Evolutionary conservation across 2,113 vertebrate species (phyloP).

Genomic region (Odobenus rosmarus): DNA sequence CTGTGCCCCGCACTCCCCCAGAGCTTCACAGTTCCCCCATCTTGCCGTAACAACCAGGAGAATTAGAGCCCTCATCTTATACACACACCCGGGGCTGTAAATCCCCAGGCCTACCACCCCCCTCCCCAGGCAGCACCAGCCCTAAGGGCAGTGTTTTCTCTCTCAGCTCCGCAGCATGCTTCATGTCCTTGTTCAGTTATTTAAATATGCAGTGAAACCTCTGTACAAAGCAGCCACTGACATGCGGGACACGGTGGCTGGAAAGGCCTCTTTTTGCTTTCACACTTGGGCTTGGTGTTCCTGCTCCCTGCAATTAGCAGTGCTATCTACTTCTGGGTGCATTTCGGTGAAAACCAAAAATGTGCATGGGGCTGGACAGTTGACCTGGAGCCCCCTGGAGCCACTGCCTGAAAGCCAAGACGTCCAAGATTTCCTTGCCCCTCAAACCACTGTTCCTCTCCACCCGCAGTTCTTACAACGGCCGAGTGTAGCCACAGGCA

Average conservation of each 20-base stretch:
- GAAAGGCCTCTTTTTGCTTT: not conserved
- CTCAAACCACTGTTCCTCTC: not conserved
- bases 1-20: conserved; percentile 34
- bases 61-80: conserved; percentile 84
- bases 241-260: not conserved
- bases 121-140: not conserved
- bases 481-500: not conserved
- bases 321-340: not conserved
- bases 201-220: conserved; percentile 68
- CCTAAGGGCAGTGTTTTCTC: conserved; percentile 38
- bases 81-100: conserved; percentile 79
- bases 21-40: conserved; percentile 69
- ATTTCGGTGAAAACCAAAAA: not conserved
- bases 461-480: not conserved
- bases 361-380: not conserved
- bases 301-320: not conserved
- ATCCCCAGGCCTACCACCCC: conserved; percentile 66
- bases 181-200: conserved; percentile 71
- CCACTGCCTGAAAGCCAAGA: not conserved
- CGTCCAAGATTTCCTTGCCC: not conserved
- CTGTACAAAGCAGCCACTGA: not conserved
- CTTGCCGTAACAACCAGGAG: conserved; percentile 75
- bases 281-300: not conserved
- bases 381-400: not conserved
- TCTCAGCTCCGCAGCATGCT: not conserved